A percentile compares a stretch with the other conserved stretches of the same genome.
These are phyloP conservation scores for Calliphora vicina DNA, from an alignment of 1,140 invertebrate genomes.

Conservation along the genomic window DNA sequence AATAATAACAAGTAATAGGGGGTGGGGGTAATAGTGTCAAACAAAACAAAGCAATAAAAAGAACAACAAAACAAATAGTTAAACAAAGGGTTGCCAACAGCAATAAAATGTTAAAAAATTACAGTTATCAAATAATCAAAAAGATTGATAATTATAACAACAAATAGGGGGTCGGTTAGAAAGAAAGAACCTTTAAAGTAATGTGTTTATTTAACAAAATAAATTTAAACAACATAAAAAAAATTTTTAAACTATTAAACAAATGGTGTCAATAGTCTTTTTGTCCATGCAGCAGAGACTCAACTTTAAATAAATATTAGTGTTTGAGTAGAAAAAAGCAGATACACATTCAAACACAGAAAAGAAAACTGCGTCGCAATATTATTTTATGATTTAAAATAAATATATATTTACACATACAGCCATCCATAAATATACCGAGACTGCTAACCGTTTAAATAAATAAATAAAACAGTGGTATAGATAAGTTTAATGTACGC, in stretches of 20 bases:
- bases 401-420: neutral
- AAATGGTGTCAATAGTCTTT: conserved; percentile 1
- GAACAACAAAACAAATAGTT: too few relatives aligned
- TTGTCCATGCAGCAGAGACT: neutral
- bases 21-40: too few relatives aligned
- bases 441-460: neutral
- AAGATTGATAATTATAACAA: too few relatives aligned
- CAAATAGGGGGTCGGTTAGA: too few relatives aligned
- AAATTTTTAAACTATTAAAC: neutral
- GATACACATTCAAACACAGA: neutral
- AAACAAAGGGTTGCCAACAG: too few relatives aligned
- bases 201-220: too few relatives aligned
- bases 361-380: neutral
- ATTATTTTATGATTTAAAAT: neutral
- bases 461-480: neutral
- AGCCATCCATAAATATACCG: neutral
- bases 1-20: too few relatives aligned
- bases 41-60: too few relatives aligned
- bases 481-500: neutral
- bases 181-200: too few relatives aligned
- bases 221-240: neutral
- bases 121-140: too few relatives aligned
- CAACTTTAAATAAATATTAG: neutral
- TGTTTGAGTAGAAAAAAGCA: neutral
- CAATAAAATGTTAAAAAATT: too few relatives aligned